A percentile compares a stretch with the other conserved stretches of the same genome.
Conservation (phyloP, 2,888 invertebrate genomes). For the Nymphalis polychloros region DNA sequence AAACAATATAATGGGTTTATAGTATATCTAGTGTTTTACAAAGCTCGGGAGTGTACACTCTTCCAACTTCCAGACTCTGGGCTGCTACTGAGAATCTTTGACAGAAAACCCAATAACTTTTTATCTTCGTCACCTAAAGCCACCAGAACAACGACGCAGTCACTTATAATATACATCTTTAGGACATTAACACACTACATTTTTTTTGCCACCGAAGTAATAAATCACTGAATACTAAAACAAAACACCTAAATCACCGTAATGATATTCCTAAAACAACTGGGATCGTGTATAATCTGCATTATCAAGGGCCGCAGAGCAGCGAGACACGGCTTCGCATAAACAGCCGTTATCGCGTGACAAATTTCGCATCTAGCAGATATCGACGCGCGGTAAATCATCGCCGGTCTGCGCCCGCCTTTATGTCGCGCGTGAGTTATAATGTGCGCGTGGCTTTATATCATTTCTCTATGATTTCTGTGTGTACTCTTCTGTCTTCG, state of each 20-base stretch:
- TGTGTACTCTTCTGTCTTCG: slow-evolving; percentile 11
- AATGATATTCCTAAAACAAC: slow-evolving; percentile 33
- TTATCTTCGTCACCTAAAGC: no score
- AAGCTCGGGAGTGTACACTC: no score
- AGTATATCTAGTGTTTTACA: no score
- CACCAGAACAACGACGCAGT: no score
- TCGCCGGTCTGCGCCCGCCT: slow-evolving; percentile 50
- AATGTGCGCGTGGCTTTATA: slow-evolving; percentile 46
- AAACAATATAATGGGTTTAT: no score
- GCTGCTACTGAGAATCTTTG: no score
- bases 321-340: slow-evolving; percentile 57
- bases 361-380: slow-evolving; percentile 77
- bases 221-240: slow-evolving; percentile 20
- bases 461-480: slow-evolving; percentile 24
- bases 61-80: no score
- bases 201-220: slow-evolving; percentile 5
- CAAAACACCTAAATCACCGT: slow-evolving; percentile 16
- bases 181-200: no score
- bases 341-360: slow-evolving; percentile 70
- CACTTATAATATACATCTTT: no score
- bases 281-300: slow-evolving; percentile 38
- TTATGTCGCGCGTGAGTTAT: slow-evolving; percentile 52
- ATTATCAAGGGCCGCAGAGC: slow-evolving; percentile 33
- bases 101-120: no score
- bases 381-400: slow-evolving; percentile 75